Conservation (phyloP, 2,797 vertebrate species). For the Karalla daura region DNA sequence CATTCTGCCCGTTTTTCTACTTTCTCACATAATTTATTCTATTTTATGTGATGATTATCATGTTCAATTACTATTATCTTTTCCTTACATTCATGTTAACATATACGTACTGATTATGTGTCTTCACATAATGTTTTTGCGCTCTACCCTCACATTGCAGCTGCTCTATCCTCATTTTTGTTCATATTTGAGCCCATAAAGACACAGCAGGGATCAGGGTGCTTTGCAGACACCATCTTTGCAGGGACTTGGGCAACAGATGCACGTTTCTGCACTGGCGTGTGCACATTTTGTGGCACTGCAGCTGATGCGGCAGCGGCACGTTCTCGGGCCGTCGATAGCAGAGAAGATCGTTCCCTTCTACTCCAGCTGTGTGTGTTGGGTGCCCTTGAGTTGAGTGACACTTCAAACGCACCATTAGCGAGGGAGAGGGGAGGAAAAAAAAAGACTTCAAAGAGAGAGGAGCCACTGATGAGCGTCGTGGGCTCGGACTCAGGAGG, state of each 20-base stretch:
- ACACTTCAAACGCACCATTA: conserved; percentile 84
- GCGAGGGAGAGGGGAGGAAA: conserved; percentile 62
- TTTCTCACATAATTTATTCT: no score
- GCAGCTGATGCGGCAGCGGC: conserved; percentile 11
- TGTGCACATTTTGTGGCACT: conserved; percentile 2
- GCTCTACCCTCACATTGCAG: no score
- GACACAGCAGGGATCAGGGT: not conserved
- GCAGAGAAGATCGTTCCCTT: conserved; percentile 34
- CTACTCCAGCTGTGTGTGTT: conserved; percentile 65
- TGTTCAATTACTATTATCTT: no score
- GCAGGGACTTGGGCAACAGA: not conserved
- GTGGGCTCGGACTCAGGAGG: conserved; percentile 66
- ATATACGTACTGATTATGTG: no score
- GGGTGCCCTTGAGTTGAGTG: conserved; percentile 82
- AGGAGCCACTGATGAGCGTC: conserved; percentile 68
- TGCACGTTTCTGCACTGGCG: not conserved
- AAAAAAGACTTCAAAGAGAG: conserved; percentile 77
- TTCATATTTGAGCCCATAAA: no score
- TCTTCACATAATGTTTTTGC: no score
- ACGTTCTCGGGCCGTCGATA: conserved; percentile 27
- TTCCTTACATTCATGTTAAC: no score
- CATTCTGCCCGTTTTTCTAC: no score
- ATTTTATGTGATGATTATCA: no score
- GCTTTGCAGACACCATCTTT: not conserved
- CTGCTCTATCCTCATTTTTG: no score